These are phyloP conservation scores for Trogon melanurus DNA, from an alignment of 2,113 vertebrate genomes.

Conservation along the genomic window DNA sequence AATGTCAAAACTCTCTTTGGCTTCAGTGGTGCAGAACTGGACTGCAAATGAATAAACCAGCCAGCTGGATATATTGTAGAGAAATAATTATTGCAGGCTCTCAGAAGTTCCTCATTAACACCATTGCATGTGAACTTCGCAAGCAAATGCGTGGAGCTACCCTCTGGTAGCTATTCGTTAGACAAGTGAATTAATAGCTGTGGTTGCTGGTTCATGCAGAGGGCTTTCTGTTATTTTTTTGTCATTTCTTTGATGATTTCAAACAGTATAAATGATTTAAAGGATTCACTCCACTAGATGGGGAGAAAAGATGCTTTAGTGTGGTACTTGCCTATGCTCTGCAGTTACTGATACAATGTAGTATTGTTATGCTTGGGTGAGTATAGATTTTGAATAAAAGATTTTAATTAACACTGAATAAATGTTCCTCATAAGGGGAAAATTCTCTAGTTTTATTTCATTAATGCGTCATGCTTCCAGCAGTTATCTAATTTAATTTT, in stretches of 20 bases:
- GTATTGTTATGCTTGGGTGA: conserved; percentile 52
- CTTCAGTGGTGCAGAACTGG: conserved; percentile 30
- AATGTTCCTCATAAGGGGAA: conserved; percentile 36
- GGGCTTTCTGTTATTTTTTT: background rate
- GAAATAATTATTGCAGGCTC: conserved; percentile 27
- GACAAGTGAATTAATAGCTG: conserved; percentile 6
- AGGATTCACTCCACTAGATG: conserved; percentile 33
- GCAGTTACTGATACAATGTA: conserved; percentile 33
- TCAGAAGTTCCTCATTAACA: conserved; percentile 31
- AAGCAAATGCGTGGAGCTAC: conserved; percentile 6
- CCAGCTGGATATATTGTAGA: background rate
- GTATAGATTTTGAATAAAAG: conserved; percentile 62
- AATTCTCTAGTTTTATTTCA: conserved; percentile 36
- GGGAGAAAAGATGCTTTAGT: conserved; percentile 20
- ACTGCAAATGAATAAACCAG: conserved; percentile 29
- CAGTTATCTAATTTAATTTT: conserved; percentile 60
- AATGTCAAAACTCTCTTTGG: conserved; percentile 17
- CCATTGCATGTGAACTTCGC: conserved; percentile 4
- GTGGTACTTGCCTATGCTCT: conserved; percentile 24
- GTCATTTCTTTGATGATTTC: conserved; percentile 25
- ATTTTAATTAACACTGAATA: conserved; percentile 65
- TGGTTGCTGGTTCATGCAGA: background rate
- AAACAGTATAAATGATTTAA: conserved; percentile 32
- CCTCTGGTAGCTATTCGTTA: background rate
- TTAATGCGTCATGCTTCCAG: conserved; percentile 59